phyloP scores from a whole-genome alignment of 2,113 vertebrate species.

The Phocoena sinus region DNA sequence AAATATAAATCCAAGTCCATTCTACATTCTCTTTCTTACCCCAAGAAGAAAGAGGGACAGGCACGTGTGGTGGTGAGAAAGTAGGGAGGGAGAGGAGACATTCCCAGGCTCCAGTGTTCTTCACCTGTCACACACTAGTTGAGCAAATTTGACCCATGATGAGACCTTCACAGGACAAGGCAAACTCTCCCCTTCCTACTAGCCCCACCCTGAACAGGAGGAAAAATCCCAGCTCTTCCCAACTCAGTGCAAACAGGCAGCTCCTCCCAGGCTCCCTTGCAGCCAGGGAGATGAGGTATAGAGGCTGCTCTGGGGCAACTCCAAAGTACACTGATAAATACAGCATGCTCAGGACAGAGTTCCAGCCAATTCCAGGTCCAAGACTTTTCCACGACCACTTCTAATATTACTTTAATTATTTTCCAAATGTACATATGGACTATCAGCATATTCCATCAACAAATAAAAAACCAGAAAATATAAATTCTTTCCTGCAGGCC shows the following conservation, averaged over 20 bases:
- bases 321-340: neutral
- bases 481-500: conserved; percentile 5
- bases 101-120: neutral
- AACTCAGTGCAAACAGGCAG: neutral
- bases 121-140: neutral
- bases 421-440: conserved; percentile 32
- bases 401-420: conserved; percentile 58
- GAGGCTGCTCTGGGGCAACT: neutral
- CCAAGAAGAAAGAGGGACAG: neutral
- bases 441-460: conserved; percentile 15
- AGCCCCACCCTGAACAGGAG: neutral
- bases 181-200: neutral
- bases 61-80: neutral
- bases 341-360: neutral
- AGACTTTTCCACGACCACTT: conserved; percentile 29
- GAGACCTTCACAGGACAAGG: neutral
- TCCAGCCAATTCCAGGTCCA: conserved; percentile 18
- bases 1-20: neutral
- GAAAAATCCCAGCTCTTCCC: neutral
- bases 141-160: neutral
- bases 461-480: conserved; percentile 13
- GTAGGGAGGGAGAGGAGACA: neutral
- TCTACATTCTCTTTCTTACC: neutral
- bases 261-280: neutral
- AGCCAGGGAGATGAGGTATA: neutral